phyloP scores from a whole-genome alignment of 2,113 vertebrate species.

The Naja naja region DNA sequence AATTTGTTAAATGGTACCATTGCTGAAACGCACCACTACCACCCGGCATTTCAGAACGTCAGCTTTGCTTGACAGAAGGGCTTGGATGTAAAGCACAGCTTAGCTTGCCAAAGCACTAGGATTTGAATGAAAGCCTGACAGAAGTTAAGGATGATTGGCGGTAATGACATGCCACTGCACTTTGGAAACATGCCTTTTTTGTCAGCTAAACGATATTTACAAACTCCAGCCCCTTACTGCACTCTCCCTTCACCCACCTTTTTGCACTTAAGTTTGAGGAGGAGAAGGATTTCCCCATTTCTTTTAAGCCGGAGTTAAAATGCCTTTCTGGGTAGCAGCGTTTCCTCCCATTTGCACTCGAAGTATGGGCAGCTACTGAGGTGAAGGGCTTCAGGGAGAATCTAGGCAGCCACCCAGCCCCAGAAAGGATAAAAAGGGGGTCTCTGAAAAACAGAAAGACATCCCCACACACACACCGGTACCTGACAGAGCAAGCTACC shows the following conservation, averaged over 20 bases:
- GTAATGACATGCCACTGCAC: conserved; percentile 21
- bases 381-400: not conserved
- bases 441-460: not conserved
- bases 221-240: not conserved
- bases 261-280: conserved; percentile 26
- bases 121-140: conserved; percentile 50
- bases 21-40: not conserved
- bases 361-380: too few species aligned
- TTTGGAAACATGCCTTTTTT: conserved; percentile 40
- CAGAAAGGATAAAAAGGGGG: not conserved
- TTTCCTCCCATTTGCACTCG: not conserved
- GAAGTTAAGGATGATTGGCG: conserved; percentile 54
- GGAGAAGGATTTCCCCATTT: conserved; percentile 10
- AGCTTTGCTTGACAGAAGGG: conserved; percentile 41
- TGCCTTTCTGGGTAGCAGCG: conserved; percentile 5
- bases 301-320: conserved; percentile 17
- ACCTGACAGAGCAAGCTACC: not conserved
- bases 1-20: conserved; percentile 14
- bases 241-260: not conserved
- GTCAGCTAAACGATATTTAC: conserved; percentile 25
- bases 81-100: conserved; percentile 24
- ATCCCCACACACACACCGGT: not conserved
- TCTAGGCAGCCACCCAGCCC: not conserved
- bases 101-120: conserved; percentile 25
- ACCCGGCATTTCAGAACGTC: not conserved